These are phyloP conservation scores for Xerus inauris DNA, from an alignment of 2,113 vertebrate species.

Conservation along the genomic window DNA sequence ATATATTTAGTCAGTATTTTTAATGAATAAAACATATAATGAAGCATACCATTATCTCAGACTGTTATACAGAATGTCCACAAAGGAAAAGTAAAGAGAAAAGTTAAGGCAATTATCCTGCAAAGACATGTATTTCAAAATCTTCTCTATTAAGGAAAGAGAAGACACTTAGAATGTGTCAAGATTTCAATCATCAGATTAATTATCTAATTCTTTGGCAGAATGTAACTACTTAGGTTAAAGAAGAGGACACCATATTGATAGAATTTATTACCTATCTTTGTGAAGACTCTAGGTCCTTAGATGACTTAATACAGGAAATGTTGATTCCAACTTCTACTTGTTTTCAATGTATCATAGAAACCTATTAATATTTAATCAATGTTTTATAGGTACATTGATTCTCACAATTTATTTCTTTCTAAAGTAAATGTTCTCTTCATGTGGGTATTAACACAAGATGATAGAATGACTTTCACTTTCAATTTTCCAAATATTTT, in stretches of 20 bases:
- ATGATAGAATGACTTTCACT: slow-evolving; percentile 57
- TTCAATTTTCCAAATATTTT: slow-evolving; percentile 65
- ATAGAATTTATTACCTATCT: neutral
- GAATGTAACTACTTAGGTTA: neutral
- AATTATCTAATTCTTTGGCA: neutral
- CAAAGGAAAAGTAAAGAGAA: neutral
- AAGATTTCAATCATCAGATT: neutral
- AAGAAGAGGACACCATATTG: neutral
- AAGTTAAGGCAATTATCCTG: neutral
- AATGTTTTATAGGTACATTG: slow-evolving; percentile 25
- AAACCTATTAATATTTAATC: slow-evolving; percentile 58
- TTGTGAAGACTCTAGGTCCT: slow-evolving; percentile 17
- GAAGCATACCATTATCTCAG: slow-evolving; percentile 41
- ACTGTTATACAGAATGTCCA: neutral
- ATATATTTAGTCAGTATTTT: slow-evolving; percentile 62
- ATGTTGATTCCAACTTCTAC: slow-evolving; percentile 27
- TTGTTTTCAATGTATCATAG: slow-evolving; percentile 38
- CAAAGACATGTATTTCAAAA: slow-evolving; percentile 24
- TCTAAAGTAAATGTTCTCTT: slow-evolving; percentile 57
- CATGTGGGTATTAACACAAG: slow-evolving; percentile 44
- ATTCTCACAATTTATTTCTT: slow-evolving; percentile 52
- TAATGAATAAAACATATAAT: slow-evolving; percentile 65
- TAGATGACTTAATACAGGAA: neutral
- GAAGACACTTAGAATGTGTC: neutral
- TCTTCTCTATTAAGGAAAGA: neutral